Evolutionary conservation across 2,113 vertebrate genomes (phyloP).

Genomic region (Polypterus senegalus): DNA sequence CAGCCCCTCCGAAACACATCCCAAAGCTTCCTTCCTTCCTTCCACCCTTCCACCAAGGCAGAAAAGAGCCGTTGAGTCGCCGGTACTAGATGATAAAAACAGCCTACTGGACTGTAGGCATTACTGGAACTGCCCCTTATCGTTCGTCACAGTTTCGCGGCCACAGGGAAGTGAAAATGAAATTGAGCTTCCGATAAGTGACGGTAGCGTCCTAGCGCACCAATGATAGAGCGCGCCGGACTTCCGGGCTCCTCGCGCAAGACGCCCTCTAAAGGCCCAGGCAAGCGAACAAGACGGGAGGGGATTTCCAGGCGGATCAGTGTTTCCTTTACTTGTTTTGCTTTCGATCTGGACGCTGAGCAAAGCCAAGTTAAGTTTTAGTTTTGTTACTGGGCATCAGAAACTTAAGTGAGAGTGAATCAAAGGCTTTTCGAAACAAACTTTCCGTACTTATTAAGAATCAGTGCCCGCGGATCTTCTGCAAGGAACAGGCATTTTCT

Average conservation of each 20-base stretch:
- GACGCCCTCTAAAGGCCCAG: conserved; percentile 27
- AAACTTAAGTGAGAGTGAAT: not conserved
- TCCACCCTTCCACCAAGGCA: too few species aligned
- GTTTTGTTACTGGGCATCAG: conserved; percentile 45
- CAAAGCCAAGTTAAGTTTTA: conserved; percentile 56
- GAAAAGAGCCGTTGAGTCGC: too few species aligned
- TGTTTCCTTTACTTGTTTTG: conserved; percentile 84
- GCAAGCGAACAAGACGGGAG: conserved; percentile 53
- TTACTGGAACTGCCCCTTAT: too few species aligned
- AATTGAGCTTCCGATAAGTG: conserved; percentile 54
- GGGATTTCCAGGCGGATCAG: conserved; percentile 67
- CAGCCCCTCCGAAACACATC: too few species aligned
- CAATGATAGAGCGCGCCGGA: conserved; percentile 34
- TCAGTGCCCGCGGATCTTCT: too few species aligned
- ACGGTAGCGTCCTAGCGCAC: conserved; percentile 29
- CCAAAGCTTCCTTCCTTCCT: too few species aligned
- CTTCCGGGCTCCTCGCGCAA: conserved; percentile 16
- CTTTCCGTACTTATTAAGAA: too few species aligned
- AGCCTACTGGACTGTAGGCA: too few species aligned
- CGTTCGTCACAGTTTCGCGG: not conserved
- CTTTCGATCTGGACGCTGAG: conserved; percentile 82
- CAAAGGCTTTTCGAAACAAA: too few species aligned
- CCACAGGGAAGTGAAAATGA: conserved; percentile 77
- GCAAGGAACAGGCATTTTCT: conserved; percentile 1
- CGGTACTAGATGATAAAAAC: too few species aligned